Evolutionary conservation across 2,113 vertebrate species (phyloP), one percentile per base, ranked within the genome.

Genomic region (Strix uralensis): DNA sequence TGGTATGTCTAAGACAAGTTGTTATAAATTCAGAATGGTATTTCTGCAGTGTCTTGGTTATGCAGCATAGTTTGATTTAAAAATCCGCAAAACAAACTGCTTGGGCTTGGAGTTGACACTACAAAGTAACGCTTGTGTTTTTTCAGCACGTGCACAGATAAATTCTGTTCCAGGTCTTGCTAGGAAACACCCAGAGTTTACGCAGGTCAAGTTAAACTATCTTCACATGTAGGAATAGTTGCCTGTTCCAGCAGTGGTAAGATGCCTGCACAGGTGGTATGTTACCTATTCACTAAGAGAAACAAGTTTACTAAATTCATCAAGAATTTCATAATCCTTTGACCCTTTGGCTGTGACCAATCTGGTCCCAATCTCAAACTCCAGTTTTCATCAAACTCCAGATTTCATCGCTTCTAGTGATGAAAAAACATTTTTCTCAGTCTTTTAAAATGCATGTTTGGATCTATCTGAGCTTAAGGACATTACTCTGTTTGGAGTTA

Each of bases 31-130:
- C 8, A 30, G 52, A 77, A 27, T 69, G 51, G 10, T 54, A 46
- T 79, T 95, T 97, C 59, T 83, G 36, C 36, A 49, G 66, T 91
- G 52, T 65, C 57, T 97, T 77, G 13, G 65, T 82, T 94, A 58
- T 79, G 70, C 77, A 83, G 55, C 18, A 38, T 54, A 92, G 62
- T 61, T 86, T 69, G 25, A 78, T 78, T 44, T 66, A 59, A 91
- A 87, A 90, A 92, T 40, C 36, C 32, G 38, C 34, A 69, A 38
- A 72, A 4, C 26, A 83, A 85, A 47, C 72, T 86, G 2, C 8
- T 80, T 86, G 30, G 25, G 13, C 36, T 81, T 83, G 34, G 46
- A 85, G 49, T 54, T 94, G 70, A 61, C 17, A 18, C 46, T 66
- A 58, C 42, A 65, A 54, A 88, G 42, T 79, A 81, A 69, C 44